phyloP scores from a whole-genome alignment of 1,140 invertebrate species.

The Aleiodes sp. region DNA sequence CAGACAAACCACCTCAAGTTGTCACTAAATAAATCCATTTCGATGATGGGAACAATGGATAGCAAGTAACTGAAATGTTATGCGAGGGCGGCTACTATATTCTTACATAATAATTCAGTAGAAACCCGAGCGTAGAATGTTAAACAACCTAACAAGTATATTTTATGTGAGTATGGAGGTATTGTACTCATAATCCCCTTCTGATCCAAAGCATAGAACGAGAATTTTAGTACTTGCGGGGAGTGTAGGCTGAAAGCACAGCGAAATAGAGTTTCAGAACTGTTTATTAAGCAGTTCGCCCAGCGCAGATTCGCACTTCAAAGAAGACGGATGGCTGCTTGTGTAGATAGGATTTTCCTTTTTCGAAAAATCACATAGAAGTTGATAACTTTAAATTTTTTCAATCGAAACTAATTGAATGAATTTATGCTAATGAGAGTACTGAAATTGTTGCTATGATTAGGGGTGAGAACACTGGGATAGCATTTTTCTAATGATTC shows the following conservation, averaged over 20 bases:
- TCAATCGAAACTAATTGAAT: too few species aligned
- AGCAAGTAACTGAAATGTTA: background rate
- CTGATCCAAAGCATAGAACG: constrained; percentile 2
- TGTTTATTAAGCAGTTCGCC: constrained; percentile 14
- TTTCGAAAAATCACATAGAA: background rate
- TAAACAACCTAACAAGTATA: background rate
- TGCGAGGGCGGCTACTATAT: background rate
- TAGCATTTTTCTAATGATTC: too few species aligned
- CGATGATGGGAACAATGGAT: too few species aligned
- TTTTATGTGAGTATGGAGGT: background rate
- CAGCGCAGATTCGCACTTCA: background rate
- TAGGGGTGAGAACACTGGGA: too few species aligned
- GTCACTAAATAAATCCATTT: too few species aligned
- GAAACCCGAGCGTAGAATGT: background rate
- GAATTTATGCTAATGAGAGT: too few species aligned
- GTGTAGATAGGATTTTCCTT: background rate
- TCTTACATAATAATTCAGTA: background rate
- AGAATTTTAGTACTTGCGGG: background rate
- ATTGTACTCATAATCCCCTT: background rate
- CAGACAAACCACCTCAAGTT: too few species aligned
- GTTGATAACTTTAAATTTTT: background rate
- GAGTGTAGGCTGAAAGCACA: background rate
- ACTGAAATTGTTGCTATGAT: too few species aligned
- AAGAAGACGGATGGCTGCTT: background rate
- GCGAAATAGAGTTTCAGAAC: constrained; percentile 9